A percentile compares a stretch with the other conserved stretches of the same genome.
phyloP scores from a whole-genome alignment of 2,113 vertebrate species.

The Tilapia sparmanii region DNA sequence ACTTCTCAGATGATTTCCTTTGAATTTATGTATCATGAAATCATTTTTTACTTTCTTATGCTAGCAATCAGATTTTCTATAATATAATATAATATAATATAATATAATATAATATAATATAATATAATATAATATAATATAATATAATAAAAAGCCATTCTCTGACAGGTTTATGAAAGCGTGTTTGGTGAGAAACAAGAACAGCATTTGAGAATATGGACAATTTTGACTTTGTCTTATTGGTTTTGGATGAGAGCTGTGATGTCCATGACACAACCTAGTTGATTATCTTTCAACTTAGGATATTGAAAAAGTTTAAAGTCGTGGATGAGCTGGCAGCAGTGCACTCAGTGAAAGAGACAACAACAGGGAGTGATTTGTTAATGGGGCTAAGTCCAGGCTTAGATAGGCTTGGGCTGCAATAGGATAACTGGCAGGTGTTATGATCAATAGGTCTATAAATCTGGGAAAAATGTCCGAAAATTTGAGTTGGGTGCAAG shows the following conservation, averaged over 20 bases:
- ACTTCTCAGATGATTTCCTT: background rate
- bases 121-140: background rate
- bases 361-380: background rate
- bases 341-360: background rate
- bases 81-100: background rate
- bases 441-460: background rate
- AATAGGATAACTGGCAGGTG: background rate
- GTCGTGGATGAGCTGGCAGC: background rate
- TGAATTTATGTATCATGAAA: background rate
- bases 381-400: background rate
- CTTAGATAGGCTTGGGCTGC: background rate
- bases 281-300: background rate
- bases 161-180: background rate
- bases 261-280: accelerated
- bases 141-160: background rate
- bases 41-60: background rate
- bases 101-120: background rate
- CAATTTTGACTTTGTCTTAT: background rate
- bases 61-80: background rate
- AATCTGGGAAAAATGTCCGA: background rate
- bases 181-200: background rate
- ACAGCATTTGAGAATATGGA: background rate
- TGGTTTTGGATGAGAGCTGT: background rate
- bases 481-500: background rate
- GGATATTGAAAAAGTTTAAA: background rate